Conservation (phyloP, 2,888 invertebrate species). For the Allophyes oxyacanthae region DNA sequence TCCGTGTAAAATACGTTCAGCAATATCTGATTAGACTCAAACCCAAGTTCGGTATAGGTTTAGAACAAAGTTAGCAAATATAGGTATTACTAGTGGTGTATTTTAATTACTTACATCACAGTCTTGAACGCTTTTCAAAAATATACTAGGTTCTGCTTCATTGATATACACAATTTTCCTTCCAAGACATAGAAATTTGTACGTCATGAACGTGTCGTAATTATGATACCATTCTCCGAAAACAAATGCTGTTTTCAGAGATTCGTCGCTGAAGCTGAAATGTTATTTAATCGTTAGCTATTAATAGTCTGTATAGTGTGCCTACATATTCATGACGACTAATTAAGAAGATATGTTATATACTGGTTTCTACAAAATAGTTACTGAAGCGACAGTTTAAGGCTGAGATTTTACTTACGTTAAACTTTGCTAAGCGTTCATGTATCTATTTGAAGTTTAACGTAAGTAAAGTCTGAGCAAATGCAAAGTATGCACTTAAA, state of each 20-base stretch:
- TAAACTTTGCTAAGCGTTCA: no score
- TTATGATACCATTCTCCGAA: slow-evolving; percentile 79
- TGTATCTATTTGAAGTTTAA: no score
- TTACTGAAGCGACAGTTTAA: no score
- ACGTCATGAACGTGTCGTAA: slow-evolving; percentile 77
- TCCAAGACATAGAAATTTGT: slow-evolving; percentile 72
- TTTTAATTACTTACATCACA: slow-evolving; percentile 63
- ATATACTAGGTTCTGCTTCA: slow-evolving; percentile 47
- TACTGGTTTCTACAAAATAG: no score
- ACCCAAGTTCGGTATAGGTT: no score
- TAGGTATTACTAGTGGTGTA: no score
- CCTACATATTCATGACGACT: slow-evolving; percentile 15
- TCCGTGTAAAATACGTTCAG: no score
- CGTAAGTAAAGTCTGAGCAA: no score
- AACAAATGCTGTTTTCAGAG: slow-evolving; percentile 68
- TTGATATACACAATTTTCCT: slow-evolving; percentile 71
- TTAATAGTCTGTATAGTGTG: slow-evolving; percentile 16
- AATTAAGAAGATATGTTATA: neutral
- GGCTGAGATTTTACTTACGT: no score
- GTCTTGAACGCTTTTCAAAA: slow-evolving; percentile 66
- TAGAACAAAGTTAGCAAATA: no score
- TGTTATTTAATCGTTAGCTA: slow-evolving; percentile 21
- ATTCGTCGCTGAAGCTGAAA: slow-evolving; percentile 69
- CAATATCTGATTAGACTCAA: no score
- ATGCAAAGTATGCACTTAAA: no score